Evolutionary conservation across 2,888 invertebrate genomes (phyloP).

Genomic region (Poecilobothrus nobilitatus): DNA sequence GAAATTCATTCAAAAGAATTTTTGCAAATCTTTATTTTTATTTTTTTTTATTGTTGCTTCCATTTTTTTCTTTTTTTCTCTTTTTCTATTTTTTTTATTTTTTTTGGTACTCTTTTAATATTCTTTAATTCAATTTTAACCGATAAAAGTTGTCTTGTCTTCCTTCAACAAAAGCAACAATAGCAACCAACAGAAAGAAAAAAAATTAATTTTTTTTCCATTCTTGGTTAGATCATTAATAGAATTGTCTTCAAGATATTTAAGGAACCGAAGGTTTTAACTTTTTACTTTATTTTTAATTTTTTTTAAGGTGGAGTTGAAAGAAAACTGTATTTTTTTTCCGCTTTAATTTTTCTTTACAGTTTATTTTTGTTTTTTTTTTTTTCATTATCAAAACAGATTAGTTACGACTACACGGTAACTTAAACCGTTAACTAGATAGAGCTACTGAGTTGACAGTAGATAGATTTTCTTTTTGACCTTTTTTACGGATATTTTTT

Average conservation of each 20-base stretch:
- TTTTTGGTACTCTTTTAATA: neutral
- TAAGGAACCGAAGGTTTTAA: neutral
- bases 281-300: neutral
- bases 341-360: no score
- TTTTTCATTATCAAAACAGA: neutral
- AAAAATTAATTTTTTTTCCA: neutral
- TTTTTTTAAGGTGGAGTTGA: neutral
- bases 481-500: neutral
- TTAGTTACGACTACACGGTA: slow-evolving; percentile 2
- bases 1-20: no score
- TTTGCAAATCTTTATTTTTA: no score
- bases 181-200: neutral
- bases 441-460: slow-evolving; percentile 1
- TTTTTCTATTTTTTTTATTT: neutral
- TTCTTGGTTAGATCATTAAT: slow-evolving; percentile 1
- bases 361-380: neutral
- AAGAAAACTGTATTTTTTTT: no score
- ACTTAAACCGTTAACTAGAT: neutral
- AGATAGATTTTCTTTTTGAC: neutral
- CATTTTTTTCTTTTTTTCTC: neutral
- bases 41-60: no score
- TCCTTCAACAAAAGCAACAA: neutral
- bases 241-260: neutral
- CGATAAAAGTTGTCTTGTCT: neutral
- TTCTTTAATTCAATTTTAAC: neutral